Evolutionary conservation across 2,888 invertebrate species (phyloP).

Genomic region (Imbricaverruca yamaguchii): DNA sequence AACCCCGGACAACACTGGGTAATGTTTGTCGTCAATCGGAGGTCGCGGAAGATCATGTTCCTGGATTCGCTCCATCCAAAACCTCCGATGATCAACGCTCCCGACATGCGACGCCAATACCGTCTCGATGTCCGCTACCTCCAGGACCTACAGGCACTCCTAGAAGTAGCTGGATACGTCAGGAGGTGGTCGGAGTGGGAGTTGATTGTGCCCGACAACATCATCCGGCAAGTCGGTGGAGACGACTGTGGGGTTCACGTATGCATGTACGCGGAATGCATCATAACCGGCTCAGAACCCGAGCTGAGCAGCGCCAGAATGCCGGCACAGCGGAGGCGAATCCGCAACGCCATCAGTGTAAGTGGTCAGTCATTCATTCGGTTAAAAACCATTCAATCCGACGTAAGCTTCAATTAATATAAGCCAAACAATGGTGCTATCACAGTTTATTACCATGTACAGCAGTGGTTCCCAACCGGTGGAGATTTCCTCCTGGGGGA

Average conservation of each 20-base stretch:
- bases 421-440: too few species aligned
- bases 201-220: not conserved
- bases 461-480: too few species aligned
- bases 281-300: not conserved
- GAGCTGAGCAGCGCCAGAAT: not conserved
- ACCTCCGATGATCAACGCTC: not conserved
- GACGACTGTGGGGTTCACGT: not conserved
- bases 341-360: not conserved
- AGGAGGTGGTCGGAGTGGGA: not conserved
- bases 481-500: too few species aligned
- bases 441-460: too few species aligned
- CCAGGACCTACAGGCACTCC: not conserved
- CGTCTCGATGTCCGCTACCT: not conserved
- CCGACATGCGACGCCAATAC: not conserved
- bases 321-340: not conserved
- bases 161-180: not conserved
- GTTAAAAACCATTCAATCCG: too few species aligned
- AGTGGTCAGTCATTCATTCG: not conserved
- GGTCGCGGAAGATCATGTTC: not conserved
- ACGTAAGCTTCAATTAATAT: too few species aligned
- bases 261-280: not conserved
- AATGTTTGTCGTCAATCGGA: not conserved
- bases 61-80: not conserved
- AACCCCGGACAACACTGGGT: not conserved
- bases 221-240: not conserved